Conservation (phyloP, 2,888 invertebrate species). For the Eupelmus urozonus region DNA sequence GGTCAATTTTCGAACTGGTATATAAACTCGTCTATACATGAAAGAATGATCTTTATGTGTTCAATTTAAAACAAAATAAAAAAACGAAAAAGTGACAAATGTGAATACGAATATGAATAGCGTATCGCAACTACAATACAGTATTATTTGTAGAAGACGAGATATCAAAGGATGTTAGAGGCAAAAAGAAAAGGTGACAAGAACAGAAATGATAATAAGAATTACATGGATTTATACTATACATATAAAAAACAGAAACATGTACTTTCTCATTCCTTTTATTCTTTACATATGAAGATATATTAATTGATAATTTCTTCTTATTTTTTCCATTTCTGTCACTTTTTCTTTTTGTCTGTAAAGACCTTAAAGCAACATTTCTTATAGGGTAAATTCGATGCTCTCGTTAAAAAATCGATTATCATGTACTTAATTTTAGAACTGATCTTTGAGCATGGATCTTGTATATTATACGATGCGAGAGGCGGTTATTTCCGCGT, state of each 20-base stretch:
- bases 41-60: slow-evolving; percentile 56
- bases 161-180: too few relatives aligned
- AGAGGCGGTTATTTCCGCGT: slow-evolving; percentile 32
- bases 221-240: too few relatives aligned
- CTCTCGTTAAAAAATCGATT: slow-evolving; percentile 49
- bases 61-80: slow-evolving; percentile 32
- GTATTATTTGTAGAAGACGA: slow-evolving; percentile 57
- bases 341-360: too few relatives aligned
- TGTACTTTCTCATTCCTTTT: too few relatives aligned
- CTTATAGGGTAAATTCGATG: slow-evolving; percentile 31
- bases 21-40: slow-evolving; percentile 27
- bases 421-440: slow-evolving; percentile 55
- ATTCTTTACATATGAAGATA: too few relatives aligned
- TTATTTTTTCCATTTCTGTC: too few relatives aligned
- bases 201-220: too few relatives aligned
- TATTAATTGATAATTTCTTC: too few relatives aligned
- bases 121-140: slow-evolving; percentile 45
- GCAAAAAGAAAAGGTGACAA: too few relatives aligned
- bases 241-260: too few relatives aligned
- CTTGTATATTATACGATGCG: slow-evolving; percentile 42
- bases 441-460: slow-evolving; percentile 35
- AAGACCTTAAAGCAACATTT: slow-evolving; percentile 46
- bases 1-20: slow-evolving; percentile 42
- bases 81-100: slow-evolving; percentile 27
- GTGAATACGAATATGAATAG: slow-evolving; percentile 22